These are phyloP conservation scores for Tragelaphus strepsiceros DNA, from an alignment of 2,113 vertebrate genomes.

Conservation along the genomic window DNA sequence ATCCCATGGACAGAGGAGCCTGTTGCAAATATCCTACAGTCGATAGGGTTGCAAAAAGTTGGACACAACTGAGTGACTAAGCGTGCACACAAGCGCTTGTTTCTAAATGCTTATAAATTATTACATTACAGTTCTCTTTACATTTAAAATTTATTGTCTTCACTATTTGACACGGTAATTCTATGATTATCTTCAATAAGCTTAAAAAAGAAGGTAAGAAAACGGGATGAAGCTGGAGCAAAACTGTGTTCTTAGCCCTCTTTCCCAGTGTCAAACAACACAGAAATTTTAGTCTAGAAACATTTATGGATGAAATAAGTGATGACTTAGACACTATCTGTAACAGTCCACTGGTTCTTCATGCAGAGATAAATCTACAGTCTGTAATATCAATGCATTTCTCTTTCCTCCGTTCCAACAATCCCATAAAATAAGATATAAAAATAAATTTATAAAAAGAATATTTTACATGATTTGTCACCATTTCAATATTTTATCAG, in stretches of 20 bases:
- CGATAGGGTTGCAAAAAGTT: neutral
- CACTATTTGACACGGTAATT: neutral
- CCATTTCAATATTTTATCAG: neutral
- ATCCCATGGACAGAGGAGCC: neutral
- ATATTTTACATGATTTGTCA: neutral
- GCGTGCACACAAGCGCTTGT: neutral
- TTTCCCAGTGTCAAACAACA: neutral
- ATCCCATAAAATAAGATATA: neutral
- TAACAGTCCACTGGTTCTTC: neutral
- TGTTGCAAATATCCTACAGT: neutral
- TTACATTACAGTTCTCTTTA: neutral
- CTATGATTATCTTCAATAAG: neutral
- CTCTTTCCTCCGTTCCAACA: neutral
- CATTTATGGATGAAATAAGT: neutral
- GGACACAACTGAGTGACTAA: neutral
- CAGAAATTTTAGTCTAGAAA: neutral
- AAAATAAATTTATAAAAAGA: neutral
- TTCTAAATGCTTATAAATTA: conserved; percentile 30
- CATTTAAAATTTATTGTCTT: neutral
- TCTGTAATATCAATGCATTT: neutral
- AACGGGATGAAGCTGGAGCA: neutral
- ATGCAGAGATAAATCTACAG: neutral
- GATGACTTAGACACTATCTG: neutral
- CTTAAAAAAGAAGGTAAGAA: neutral
- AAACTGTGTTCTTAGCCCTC: neutral